Conservation (phyloP, 2,113 vertebrate species). For the Eptatretus burgeri region DNA sequence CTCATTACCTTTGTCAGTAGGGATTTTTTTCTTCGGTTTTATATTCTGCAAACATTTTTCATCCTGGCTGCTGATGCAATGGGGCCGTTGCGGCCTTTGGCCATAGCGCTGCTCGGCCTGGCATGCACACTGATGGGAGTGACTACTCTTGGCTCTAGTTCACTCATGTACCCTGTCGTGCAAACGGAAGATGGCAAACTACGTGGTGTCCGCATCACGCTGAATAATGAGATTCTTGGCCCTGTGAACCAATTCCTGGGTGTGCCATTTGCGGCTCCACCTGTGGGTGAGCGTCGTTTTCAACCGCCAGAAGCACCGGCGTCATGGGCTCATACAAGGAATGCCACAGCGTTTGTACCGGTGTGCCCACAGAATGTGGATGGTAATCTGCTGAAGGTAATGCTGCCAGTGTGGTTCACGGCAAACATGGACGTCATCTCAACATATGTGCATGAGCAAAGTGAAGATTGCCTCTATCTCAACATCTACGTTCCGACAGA, state of each 20-base stretch:
- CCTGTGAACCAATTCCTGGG: conserved; percentile 57
- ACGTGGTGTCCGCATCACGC: conserved; percentile 41
- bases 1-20: too few relatives aligned
- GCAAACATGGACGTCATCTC: conserved; percentile 55
- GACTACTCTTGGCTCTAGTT: too few relatives aligned
- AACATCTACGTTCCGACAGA: conserved; percentile 69
- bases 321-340: conserved; percentile 57
- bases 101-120: too few relatives aligned
- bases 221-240: conserved; percentile 64
- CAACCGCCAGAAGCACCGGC: conserved; percentile 50
- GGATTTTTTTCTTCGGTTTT: too few relatives aligned
- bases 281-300: conserved; percentile 44
- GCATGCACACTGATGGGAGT: too few relatives aligned
- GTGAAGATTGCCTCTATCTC: conserved; percentile 67
- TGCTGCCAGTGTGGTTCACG: conserved; percentile 71
- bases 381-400: conserved; percentile 51
- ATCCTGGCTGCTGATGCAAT: too few relatives aligned
- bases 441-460: conserved; percentile 62
- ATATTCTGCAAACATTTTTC: too few relatives aligned
- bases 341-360: conserved; percentile 49
- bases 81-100: too few relatives aligned
- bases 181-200: conserved; percentile 50
- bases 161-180: conserved; percentile 20
- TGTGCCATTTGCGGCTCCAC: conserved; percentile 50
- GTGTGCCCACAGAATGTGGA: conserved; percentile 64